Base-by-base conservation (phyloP, 2,888 invertebrate genomes). In the Phorcus lineatus region DNA sequence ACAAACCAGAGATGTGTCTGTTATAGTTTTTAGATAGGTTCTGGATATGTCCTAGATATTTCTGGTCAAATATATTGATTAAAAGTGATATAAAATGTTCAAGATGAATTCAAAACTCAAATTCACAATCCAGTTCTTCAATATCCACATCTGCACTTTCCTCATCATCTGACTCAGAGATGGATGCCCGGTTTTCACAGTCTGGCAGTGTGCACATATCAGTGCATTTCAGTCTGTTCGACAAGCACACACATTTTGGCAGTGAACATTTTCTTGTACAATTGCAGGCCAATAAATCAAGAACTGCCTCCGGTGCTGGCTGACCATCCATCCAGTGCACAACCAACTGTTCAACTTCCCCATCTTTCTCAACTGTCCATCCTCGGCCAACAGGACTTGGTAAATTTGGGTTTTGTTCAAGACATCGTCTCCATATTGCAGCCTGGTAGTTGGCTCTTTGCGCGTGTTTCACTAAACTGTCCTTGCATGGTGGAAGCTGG, bases 391-490 rank as follows among this genome's bases (percentile, higher is more conserved):
- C 47, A 52, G 82, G 83, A 31, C 17, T 75, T 28, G 82, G 80
- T n/a, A 78, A 22, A 3, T 53, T 55, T 16, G 80, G 80, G 24
- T 78, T 24, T 4, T 47, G 13, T 36, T 28, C 77, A 11, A 81
- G 74, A 80, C 76, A 75, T 47, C 79, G 52, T 31, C 74, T 62
- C 84, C 81, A 84, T 57, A 86, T 86, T 40, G 77, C 84, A 52
- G 82, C 80, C 62, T 86, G 86, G 52, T 86, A 86, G 81, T 85
- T 86, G 19, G 85, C 86, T 19, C 86, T 40, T 24, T 52, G 62
- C 11, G 62, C 57, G 67, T 85, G 84, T 53, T 80, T 55, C 17
- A 22, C 16, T 31, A 83, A 53, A 22, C 77, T 36, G 36, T 36
- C 36, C 36, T 7, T 36, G 36, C 36, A 36, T 36, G 36, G 36